Evolutionary conservation across 2,797 vertebrate genomes (phyloP).

Genomic region (Cryptoblepharus egeriae): DNA sequence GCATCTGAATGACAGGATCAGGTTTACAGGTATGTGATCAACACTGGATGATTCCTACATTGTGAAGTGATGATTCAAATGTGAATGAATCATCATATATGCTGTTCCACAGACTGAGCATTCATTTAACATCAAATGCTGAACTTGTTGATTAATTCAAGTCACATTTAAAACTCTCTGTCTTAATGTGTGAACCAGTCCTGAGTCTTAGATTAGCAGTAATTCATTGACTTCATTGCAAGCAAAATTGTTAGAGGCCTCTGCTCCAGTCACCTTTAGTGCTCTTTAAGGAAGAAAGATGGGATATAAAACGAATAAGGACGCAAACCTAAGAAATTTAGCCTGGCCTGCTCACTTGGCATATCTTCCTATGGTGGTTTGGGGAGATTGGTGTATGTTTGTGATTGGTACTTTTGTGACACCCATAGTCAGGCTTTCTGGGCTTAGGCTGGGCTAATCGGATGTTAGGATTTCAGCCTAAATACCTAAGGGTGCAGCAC

Average conservation of each 20-base stretch:
- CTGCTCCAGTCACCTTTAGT: no score
- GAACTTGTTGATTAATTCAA: neutral
- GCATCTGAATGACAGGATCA: neutral
- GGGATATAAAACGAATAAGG: no score
- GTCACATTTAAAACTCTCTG: neutral
- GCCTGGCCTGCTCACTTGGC: no score
- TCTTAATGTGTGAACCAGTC: neutral
- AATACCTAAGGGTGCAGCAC: no score
- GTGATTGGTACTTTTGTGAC: no score
- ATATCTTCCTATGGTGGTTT: no score
- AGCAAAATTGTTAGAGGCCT: neutral
- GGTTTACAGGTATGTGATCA: neutral
- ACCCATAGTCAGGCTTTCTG: no score
- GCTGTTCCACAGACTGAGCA: neutral
- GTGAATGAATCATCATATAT: neutral
- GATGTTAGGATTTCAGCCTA: no score
- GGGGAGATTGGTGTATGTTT: no score
- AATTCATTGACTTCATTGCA: neutral
- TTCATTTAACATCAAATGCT: neutral
- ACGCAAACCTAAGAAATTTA: no score
- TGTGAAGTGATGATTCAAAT: neutral
- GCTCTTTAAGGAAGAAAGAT: no score
- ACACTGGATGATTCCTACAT: neutral
- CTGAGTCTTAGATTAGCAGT: neutral
- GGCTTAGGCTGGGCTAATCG: no score